phyloP scores from a whole-genome alignment of 2,113 vertebrate genomes.

The Mastomys coucha region DNA sequence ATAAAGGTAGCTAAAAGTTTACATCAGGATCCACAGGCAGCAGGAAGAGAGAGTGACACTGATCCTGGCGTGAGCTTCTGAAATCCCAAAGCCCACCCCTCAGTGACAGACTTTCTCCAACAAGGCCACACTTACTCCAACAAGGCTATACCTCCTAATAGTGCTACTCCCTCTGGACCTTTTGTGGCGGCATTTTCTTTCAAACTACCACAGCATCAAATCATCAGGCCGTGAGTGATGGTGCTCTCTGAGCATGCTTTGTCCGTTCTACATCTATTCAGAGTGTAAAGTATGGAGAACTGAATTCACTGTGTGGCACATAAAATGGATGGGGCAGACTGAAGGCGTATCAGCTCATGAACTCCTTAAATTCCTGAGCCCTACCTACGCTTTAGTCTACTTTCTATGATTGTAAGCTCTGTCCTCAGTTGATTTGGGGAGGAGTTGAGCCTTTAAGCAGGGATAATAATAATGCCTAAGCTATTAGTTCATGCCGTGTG shows the following conservation, averaged over 20 bases:
- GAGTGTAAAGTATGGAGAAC: constrained; percentile 30
- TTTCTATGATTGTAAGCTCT: background rate
- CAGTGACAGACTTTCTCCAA: background rate
- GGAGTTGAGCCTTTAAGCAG: background rate
- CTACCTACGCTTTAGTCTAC: background rate
- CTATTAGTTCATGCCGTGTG: background rate
- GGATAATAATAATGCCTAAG: background rate
- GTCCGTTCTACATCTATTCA: background rate
- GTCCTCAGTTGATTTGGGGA: constrained; percentile 22
- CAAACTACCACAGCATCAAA: background rate
- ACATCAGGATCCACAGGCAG: background rate
- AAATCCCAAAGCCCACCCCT: background rate
- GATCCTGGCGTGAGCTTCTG: background rate
- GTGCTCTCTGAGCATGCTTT: background rate
- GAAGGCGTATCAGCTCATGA: constrained; percentile 40
- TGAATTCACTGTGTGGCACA: background rate
- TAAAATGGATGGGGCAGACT: constrained; percentile 20
- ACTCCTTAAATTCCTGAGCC: constrained; percentile 20
- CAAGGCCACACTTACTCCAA: background rate
- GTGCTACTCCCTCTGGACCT: background rate
- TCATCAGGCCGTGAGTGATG: background rate
- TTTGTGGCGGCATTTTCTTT: background rate
- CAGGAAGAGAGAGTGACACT: background rate
- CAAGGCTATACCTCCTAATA: background rate
- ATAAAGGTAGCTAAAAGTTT: background rate